Conservation (phyloP, 2,113 vertebrate genomes). For the Sorex araneus region DNA sequence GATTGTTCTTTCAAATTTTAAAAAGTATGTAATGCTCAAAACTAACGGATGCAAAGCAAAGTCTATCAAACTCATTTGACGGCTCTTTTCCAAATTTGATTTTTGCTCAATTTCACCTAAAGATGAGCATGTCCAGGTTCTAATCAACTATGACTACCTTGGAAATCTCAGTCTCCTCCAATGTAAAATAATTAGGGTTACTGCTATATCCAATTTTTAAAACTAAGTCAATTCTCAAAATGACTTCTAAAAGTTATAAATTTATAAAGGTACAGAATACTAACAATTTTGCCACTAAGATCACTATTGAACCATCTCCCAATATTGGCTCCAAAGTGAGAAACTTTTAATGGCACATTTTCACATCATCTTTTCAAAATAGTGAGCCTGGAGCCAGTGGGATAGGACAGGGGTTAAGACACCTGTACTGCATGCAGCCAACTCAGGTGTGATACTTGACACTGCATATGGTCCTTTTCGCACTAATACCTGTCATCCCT, state of each 20-base stretch:
- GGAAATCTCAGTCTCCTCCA: conserved; percentile 51
- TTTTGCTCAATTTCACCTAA: conserved; percentile 33
- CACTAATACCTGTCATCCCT: no score
- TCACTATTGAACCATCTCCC: not conserved
- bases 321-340: not conserved
- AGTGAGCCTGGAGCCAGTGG: not conserved
- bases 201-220: not conserved
- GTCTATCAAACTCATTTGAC: not conserved
- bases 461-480: no score
- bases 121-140: not conserved
- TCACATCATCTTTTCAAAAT: not conserved
- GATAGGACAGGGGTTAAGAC: no score
- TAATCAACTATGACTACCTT: conserved; percentile 21
- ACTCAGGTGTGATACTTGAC: no score
- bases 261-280: not conserved
- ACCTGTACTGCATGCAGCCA: no score
- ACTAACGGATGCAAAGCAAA: conserved; percentile 15
- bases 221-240: conserved; percentile 45
- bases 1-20: conserved; percentile 39
- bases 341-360: not conserved
- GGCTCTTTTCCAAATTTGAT: conserved; percentile 21
- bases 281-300: not conserved
- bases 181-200: not conserved
- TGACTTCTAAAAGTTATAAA: conserved; percentile 35
- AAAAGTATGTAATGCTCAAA: not conserved